These are phyloP conservation scores for Deroplatys truncata DNA, from an alignment of 2,888 invertebrate genomes.

Conservation along the genomic window DNA sequence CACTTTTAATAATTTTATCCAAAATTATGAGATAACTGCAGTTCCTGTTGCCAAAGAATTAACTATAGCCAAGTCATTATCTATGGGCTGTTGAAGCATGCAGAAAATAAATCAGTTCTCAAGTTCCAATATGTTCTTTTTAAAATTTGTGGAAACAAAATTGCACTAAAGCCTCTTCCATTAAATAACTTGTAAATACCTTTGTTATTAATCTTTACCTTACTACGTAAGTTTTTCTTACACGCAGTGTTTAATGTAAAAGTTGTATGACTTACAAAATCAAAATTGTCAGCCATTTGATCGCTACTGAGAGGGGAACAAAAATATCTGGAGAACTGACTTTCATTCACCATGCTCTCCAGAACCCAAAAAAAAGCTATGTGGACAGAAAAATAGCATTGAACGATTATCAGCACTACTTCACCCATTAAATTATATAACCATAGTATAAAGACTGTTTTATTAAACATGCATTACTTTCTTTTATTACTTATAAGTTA, in stretches of 20 bases:
- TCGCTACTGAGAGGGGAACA: background rate
- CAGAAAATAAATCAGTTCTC: background rate
- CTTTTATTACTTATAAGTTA: background rate
- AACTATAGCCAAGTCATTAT: background rate
- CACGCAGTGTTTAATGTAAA: no score
- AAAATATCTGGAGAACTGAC: conserved; percentile 8
- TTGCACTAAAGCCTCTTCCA: background rate
- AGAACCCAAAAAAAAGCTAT: background rate
- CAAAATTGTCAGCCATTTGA: no score
- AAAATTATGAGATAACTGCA: background rate
- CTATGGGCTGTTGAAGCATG: background rate
- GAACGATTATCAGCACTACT: background rate
- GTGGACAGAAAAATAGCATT: background rate
- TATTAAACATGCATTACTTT: background rate
- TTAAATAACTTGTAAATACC: background rate
- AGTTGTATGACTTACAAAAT: no score
- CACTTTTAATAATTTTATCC: background rate
- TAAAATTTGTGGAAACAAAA: background rate
- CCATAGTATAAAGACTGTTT: background rate
- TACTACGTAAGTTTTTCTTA: background rate
- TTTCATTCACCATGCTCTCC: conserved; percentile 8
- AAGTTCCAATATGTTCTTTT: background rate
- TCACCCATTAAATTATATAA: background rate
- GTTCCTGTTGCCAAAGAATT: conserved; percentile 11
- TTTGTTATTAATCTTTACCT: background rate